Base-by-base conservation (phyloP, 2,888 invertebrate genomes). In the Orchestes rusci region DNA sequence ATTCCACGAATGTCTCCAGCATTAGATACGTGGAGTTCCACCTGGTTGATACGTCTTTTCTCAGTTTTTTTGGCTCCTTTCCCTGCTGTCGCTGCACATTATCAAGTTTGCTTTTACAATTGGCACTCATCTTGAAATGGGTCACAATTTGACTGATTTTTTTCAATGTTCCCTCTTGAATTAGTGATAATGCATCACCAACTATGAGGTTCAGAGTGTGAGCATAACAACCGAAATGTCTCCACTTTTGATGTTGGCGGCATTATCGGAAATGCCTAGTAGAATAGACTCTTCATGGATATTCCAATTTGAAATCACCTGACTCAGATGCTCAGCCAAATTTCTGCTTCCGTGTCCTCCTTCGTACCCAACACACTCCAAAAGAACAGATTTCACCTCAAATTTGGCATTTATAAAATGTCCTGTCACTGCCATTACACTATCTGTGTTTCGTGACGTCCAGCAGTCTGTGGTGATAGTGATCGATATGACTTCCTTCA, bases 31-130 rank as follows among this genome's bases (percentile, higher is more conserved):
- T 50, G 27, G 50, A 45, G 30, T 50, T 50, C 50, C 48, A 50
- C 33, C 50, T 44, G 8, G 48, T 50, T 23, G 29, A 12, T 13
- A 50, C 44, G 20, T 44, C 43, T 33, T 50, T 45, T 4, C 36
- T 17, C n/a, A 50, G 32, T 39, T 49, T 49, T 45, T 37, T 40
- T n/a, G 36, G 43, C 7, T 17, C 16, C 16, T 43, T 39, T 17
- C 23, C 37, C 10, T 3, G 2, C 16, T 43, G 18, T 20, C 30
- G 44, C 33, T 45, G 48, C 31, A 31, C 28, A 33, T 63, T 5
- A 70, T 53, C 58, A 71, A 51, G 37, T 40, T 55, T 50, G 29
- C 48, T 37, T 17, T 41, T 55, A n/a, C 54, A 46, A 10, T 30
- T n/a, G 16, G 52, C 13, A 38, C 40, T 40, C 4, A 20, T 4